These are phyloP conservation scores for Oncorhynchus nerka DNA, from an alignment of 2,113 vertebrate genomes.

Conservation along the genomic window DNA sequence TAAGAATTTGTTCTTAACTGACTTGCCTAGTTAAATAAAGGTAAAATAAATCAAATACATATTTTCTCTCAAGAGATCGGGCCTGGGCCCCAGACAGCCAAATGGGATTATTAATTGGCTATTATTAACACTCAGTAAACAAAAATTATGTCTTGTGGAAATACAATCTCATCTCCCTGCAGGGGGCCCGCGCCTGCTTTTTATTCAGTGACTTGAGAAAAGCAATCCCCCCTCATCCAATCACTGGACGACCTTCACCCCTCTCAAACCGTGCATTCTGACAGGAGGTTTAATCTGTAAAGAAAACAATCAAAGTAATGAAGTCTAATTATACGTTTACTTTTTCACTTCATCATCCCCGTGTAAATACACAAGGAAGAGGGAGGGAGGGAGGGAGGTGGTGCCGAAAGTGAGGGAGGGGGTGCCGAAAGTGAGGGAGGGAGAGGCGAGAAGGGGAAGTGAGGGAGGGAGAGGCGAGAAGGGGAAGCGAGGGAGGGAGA, in stretches of 20 bases:
- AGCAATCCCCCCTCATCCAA: slow-evolving; percentile 83
- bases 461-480: too few relatives aligned
- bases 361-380: slow-evolving; percentile 69
- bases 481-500: too few relatives aligned
- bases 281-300: slow-evolving; percentile 81
- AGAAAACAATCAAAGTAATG: slow-evolving; percentile 84
- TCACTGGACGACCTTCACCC: slow-evolving; percentile 88
- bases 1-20: too few relatives aligned
- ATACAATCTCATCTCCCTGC: slow-evolving; percentile 94
- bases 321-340: slow-evolving; percentile 82
- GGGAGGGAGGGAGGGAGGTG: slow-evolving; percentile 6
- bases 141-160: slow-evolving; percentile 95
- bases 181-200: slow-evolving; percentile 77
- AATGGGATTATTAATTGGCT: slow-evolving; percentile 98
- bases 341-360: slow-evolving; percentile 76
- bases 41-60: too few relatives aligned
- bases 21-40: too few relatives aligned
- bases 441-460: too few relatives aligned
- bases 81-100: slow-evolving; percentile 67
- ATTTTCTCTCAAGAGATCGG: too few relatives aligned
- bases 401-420: background rate
- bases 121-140: slow-evolving; percentile 99
- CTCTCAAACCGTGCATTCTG: slow-evolving; percentile 66
- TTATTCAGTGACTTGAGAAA: slow-evolving; percentile 86
- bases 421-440: background rate